Conservation (phyloP, 2,888 invertebrate genomes). For the Mesorhabditis belari region DNA sequence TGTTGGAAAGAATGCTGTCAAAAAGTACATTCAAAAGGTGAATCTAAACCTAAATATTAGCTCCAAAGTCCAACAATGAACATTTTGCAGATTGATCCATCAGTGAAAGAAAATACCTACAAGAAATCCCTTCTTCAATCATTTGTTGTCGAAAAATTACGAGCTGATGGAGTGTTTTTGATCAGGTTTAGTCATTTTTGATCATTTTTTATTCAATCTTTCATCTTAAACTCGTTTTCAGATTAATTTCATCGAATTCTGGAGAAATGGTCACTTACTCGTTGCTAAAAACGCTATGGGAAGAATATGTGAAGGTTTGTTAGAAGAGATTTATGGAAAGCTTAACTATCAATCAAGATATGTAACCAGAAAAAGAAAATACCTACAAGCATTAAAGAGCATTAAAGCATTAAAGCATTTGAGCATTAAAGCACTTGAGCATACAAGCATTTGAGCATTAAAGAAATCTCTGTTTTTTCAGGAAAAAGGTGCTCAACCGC, state of each 20-base stretch:
- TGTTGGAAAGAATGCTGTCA: conserved; percentile 18
- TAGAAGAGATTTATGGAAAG: too few species aligned
- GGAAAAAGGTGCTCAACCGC: neutral
- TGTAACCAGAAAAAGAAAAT: too few species aligned
- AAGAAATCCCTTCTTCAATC: conserved; percentile 20
- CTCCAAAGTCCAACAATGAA: conserved; percentile 7
- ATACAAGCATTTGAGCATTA: conserved; percentile 9
- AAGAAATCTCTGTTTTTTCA: conserved; percentile 3
- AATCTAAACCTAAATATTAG: neutral
- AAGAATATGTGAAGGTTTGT: conserved; percentile 23
- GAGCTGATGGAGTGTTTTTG: conserved; percentile 44
- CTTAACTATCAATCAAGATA: too few species aligned
- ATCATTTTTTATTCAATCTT: too few species aligned
- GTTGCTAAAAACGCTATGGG: conserved; percentile 37
- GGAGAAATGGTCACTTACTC: conserved; percentile 43
- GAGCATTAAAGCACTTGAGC: conserved; percentile 26
- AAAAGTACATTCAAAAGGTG: conserved; percentile 36
- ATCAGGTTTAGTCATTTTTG: neutral
- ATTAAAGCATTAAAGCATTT: conserved; percentile 17
- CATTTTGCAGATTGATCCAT: conserved; percentile 31
- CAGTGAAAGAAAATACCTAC: conserved; percentile 11
- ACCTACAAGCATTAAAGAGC: too few species aligned
- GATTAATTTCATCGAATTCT: conserved; percentile 12
- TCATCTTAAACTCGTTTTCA: neutral
- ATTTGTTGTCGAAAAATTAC: conserved; percentile 39